Evolutionary conservation across 2,888 invertebrate genomes (phyloP).

Genomic region (Hypomecis atomaria): DNA sequence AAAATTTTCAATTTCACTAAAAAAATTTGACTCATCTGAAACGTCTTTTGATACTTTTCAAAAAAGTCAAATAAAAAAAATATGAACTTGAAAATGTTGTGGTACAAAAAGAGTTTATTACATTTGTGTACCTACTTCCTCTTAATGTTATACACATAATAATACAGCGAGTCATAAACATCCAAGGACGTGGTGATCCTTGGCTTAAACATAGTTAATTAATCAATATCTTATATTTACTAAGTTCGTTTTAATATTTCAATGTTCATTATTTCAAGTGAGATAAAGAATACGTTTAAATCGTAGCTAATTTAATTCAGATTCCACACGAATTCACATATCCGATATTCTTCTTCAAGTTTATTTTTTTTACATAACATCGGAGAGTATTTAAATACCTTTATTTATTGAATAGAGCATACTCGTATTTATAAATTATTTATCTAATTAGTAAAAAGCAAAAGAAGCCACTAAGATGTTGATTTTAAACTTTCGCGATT

Average conservation of each 20-base stretch:
- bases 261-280: too few relatives aligned
- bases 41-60: constrained; percentile 1
- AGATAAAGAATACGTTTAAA: neutral
- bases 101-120: neutral
- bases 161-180: neutral
- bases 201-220: neutral
- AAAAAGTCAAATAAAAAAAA: constrained; percentile 23
- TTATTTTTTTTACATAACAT: too few relatives aligned
- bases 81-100: constrained; percentile 23
- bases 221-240: neutral
- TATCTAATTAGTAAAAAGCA: neutral
- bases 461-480: too few relatives aligned
- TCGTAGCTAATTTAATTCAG: neutral
- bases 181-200: neutral
- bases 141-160: neutral
- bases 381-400: too few relatives aligned
- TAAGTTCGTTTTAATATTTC: neutral
- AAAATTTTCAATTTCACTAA: constrained; percentile 24
- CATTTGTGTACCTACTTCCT: neutral
- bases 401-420: too few relatives aligned
- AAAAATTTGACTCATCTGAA: constrained; percentile 19
- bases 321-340: too few relatives aligned
- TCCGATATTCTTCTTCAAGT: too few relatives aligned
- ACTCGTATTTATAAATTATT: too few relatives aligned
- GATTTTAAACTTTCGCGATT: too few relatives aligned